phyloP scores from a whole-genome alignment of 2,113 vertebrate species.

The Spermophilus dauricus region DNA sequence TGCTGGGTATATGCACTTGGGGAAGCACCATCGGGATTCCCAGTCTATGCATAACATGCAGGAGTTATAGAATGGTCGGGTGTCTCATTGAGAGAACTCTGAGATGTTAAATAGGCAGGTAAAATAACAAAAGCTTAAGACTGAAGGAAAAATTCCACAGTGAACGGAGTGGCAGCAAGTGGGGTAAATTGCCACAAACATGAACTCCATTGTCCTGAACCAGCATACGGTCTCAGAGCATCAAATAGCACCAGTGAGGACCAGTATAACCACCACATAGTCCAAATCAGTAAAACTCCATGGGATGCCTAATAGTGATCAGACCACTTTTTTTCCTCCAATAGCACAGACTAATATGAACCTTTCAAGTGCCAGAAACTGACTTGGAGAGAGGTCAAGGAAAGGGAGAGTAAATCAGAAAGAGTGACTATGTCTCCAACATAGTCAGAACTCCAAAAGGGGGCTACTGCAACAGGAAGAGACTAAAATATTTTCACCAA shows the following conservation, averaged over 20 bases:
- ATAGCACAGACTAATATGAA: not conserved
- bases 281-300: not conserved
- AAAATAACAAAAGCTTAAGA: not conserved
- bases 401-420: not conserved
- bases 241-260: not conserved
- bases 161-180: not conserved
- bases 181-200: not conserved
- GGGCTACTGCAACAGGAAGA: not conserved
- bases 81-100: not conserved
- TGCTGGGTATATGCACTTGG: not conserved
- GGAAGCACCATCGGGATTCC: not conserved
- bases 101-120: not conserved
- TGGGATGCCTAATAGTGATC: not conserved
- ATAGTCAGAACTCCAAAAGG: slow-evolving; percentile 18
- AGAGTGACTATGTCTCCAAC: not conserved
- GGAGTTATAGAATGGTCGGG: not conserved
- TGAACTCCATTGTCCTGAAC: not conserved
- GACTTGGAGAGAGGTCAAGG: not conserved
- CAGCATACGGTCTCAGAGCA: not conserved
- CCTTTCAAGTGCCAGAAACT: not conserved
- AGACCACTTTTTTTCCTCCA: not conserved
- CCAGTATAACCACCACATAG: not conserved
- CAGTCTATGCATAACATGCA: not conserved
- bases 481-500: not conserved
- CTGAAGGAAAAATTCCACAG: not conserved